Conservation (phyloP, 2,797 vertebrate genomes). For the Staurois parvus region DNA sequence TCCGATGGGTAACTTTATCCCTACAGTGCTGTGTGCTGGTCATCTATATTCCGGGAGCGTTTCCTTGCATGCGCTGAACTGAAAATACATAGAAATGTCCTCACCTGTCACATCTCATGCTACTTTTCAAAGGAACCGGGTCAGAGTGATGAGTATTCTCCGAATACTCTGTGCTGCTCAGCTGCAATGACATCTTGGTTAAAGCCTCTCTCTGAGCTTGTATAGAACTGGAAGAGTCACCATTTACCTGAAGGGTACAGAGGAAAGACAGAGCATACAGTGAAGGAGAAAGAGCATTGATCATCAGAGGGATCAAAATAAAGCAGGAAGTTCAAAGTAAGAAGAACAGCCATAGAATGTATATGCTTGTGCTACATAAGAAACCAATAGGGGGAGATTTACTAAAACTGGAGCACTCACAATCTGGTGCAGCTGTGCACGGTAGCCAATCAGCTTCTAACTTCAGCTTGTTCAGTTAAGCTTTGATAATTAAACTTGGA, state of each 20-base stretch:
- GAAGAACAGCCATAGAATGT: not conserved
- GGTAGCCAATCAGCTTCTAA: no score
- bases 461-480: no score
- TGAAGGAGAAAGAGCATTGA: not conserved
- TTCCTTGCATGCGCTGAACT: not conserved
- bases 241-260: constrained; percentile 12
- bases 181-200: constrained; percentile 90
- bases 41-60: not conserved
- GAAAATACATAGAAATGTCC: constrained; percentile 51
- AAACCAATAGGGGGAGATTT: no score
- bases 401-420: no score
- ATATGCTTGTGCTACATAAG: not conserved
- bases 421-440: no score
- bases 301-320: not conserved
- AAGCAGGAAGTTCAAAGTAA: not conserved
- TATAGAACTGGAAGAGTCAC: constrained; percentile 74
- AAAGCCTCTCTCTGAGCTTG: constrained; percentile 88
- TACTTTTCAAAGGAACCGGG: constrained; percentile 66
- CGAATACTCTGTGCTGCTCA: constrained; percentile 83
- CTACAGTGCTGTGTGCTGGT: not conserved
- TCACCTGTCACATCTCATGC: constrained; percentile 71
- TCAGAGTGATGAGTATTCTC: constrained; percentile 2
- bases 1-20: not conserved
- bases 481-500: no score
- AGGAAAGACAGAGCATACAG: not conserved